These are phyloP conservation scores for Sinohyriopsis cumingii DNA, from an alignment of 2,888 invertebrate genomes.

Conservation along the genomic window DNA sequence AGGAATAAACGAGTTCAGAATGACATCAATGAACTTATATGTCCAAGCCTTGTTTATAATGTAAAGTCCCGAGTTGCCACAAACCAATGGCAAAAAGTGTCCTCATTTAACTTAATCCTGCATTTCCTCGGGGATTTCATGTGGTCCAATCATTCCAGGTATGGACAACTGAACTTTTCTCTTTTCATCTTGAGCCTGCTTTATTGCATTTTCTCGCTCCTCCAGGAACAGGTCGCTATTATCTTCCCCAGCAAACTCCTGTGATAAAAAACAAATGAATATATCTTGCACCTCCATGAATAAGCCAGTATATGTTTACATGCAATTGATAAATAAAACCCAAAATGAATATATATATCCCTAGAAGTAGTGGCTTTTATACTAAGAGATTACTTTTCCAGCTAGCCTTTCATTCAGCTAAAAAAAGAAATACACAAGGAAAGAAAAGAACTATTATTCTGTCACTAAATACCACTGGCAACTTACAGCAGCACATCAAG, in stretches of 20 bases:
- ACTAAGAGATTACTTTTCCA: too few relatives aligned
- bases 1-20: too few relatives aligned
- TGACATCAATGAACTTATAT: too few relatives aligned
- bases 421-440: too few relatives aligned
- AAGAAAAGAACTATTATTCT: too few relatives aligned
- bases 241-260: conserved; percentile 99
- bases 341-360: not conserved
- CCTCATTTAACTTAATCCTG: conserved; percentile 55
- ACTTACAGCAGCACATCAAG: too few relatives aligned
- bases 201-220: conserved; percentile 92
- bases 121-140: conserved; percentile 72
- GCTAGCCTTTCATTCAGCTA: too few relatives aligned
- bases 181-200: conserved; percentile 93
- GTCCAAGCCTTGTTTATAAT: too few relatives aligned
- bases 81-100: too few relatives aligned
- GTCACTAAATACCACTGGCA: too few relatives aligned
- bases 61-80: too few relatives aligned
- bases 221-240: conserved; percentile 97
- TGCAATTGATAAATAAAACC: too few relatives aligned
- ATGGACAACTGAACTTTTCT: conserved; percentile 92
- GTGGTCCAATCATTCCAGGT: conserved; percentile 84
- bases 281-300: not conserved
- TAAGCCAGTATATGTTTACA: not conserved
- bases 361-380: not conserved
- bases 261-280: conserved; percentile 51